Evolutionary conservation across 1,140 invertebrate species (phyloP).

Genomic region (Zeugodacus cucurbitae): DNA sequence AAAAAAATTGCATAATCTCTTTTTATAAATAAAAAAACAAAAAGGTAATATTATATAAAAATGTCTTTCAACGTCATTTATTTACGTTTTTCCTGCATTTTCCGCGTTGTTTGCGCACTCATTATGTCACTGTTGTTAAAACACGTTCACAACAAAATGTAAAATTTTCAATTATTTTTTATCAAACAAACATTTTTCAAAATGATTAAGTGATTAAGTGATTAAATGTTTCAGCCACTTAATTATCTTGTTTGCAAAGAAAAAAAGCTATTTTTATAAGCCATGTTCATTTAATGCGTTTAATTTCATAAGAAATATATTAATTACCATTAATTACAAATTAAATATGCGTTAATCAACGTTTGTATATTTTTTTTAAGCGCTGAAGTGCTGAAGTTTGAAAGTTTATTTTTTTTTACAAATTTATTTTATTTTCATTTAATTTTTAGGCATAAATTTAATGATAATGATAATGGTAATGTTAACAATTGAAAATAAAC

Average conservation of each 20-base stretch:
- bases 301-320: background rate
- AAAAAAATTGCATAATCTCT: too few species aligned
- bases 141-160: too few species aligned
- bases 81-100: too few species aligned
- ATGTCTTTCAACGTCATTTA: too few species aligned
- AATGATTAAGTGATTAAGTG: background rate
- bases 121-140: too few species aligned
- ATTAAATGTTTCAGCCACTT: too few species aligned
- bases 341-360: background rate
- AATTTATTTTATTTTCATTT: background rate
- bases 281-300: conserved; percentile 30
- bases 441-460: background rate
- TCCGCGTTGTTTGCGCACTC: too few species aligned
- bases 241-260: too few species aligned
- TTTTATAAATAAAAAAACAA: too few species aligned
- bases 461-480: conserved; percentile 13
- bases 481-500: conserved; percentile 22
- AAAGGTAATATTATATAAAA: too few species aligned
- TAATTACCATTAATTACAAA: background rate
- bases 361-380: background rate
- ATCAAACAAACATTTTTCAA: background rate
- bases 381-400: background rate
- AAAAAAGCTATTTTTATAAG: background rate
- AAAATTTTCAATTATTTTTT: too few species aligned
- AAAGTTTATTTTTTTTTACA: background rate